phyloP scores from a whole-genome alignment of 2,888 invertebrate species.

The Caenorhabditis uteleia region DNA sequence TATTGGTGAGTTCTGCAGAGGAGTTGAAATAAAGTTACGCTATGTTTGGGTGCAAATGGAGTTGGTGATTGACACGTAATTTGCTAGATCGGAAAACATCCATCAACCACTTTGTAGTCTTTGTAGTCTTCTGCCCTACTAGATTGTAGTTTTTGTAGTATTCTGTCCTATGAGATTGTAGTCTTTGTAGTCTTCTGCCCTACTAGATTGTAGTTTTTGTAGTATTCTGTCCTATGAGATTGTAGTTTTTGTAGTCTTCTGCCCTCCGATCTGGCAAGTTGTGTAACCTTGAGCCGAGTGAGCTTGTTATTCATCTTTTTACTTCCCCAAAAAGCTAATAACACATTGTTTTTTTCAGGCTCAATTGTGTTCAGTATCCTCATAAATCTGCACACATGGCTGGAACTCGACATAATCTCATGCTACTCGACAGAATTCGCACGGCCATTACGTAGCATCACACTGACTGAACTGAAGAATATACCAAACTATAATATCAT shows the following conservation, averaged over 20 bases:
- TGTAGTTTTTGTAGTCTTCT: no score
- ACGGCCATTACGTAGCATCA: constrained; percentile 44
- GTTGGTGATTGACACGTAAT: constrained; percentile 1
- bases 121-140: no score
- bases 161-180: no score
- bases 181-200: no score
- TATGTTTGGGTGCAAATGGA: neutral
- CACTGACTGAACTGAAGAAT: constrained; percentile 46
- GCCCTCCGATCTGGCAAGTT: no score
- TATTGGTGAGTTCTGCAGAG: constrained; percentile 40
- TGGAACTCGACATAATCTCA: constrained; percentile 54
- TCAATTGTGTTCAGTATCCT: constrained; percentile 62
- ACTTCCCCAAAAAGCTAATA: neutral
- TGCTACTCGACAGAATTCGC: constrained; percentile 59
- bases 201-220: no score
- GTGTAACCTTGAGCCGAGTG: no score
- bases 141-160: no score
- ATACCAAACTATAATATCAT: constrained; percentile 42
- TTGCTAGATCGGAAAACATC: neutral
- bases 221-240: no score
- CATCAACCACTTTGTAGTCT: no score
- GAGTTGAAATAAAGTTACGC: no score
- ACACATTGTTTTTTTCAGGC: constrained; percentile 24
- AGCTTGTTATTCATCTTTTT: no score
- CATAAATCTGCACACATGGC: constrained; percentile 66